These are phyloP conservation scores for Siphamia tubifer DNA, from an alignment of 2,113 vertebrate genomes.

Conservation along the genomic window DNA sequence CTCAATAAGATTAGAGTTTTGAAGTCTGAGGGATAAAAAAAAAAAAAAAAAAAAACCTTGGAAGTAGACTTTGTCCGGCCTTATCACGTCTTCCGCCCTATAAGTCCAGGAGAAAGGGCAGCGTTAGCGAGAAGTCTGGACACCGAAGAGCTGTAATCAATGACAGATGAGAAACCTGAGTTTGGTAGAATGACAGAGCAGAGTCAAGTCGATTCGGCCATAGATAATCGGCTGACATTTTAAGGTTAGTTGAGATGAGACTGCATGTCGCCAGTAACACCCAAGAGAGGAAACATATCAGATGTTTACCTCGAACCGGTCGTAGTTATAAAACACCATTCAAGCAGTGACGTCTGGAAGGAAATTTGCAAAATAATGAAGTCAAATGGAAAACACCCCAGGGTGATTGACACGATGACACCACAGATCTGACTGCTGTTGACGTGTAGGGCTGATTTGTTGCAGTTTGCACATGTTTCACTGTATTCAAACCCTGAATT, in stretches of 20 bases:
- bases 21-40: constrained; percentile 22
- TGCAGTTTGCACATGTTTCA: no score
- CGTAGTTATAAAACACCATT: no score
- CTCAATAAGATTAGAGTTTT: constrained; percentile 12
- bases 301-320: not conserved
- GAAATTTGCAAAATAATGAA: no score
- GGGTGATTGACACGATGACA: no score
- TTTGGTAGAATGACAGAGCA: not conserved
- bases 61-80: constrained; percentile 62
- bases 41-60: no score
- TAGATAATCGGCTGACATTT: constrained; percentile 52
- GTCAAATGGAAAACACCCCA: no score
- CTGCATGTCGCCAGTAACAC: constrained; percentile 41
- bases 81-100: constrained; percentile 48
- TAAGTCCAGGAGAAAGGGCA: constrained; percentile 38
- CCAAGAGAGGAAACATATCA: constrained; percentile 30
- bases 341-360: not conserved
- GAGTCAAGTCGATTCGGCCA: constrained; percentile 9
- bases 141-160: constrained; percentile 30
- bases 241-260: constrained; percentile 31
- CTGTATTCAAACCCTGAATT: constrained; percentile 21
- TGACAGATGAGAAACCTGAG: constrained; percentile 28
- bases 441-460: no score
- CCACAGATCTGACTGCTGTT: no score
- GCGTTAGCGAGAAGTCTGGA: constrained; percentile 20